Evolutionary conservation across 2,888 invertebrate genomes (phyloP), one percentile per base, ranked within the genome.

Genomic region (Copidosoma aretas): DNA sequence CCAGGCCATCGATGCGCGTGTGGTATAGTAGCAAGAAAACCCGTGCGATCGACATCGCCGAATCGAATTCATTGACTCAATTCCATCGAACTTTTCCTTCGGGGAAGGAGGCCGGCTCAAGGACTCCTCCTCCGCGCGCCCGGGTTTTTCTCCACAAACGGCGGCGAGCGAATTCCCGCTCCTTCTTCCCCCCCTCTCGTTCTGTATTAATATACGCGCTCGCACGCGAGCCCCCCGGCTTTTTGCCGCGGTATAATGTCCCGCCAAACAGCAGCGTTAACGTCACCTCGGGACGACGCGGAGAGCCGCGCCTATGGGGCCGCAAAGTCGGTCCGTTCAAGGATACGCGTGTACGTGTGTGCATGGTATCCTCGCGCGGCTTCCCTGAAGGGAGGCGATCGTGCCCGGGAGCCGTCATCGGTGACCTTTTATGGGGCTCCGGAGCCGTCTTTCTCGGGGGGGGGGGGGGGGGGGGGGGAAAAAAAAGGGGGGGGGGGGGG

Each of bases 241-340:
- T 67, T 67, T 67, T 14, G 25, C 15, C n/a, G 22, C 39, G 32
- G 24, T 25, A 51, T 68, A 68, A 68, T 68, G 56, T 52, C 56
- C 52, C 60, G 52, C 68, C 56, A 68, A 64, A 60, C 59, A 57
- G 56, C 68, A 60, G 64, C 57, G 64, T 68, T 68, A 64, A 64
- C 59, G 64, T 68, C 68, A 68, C 68, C 68, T 68, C 51, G 15
- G 10, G 43, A 60, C 54, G 60, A 49, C 21, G 51, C 19, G 8
- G 32, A 32, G 32, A 3, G 17, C 51, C 24, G 32, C 57, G 32
- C 8, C 8, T 32, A n/a, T n/a, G n/a, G n/a, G n/a, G n/a, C n/a
- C n/a, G n/a, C n/a, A n/a, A n/a, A n/a, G n/a, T n/a, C n/a, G n/a
- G n/a, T n/a, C n/a, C n/a, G n/a, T n/a, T 32, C 32, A 32, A 32